A percentile compares a stretch with the other conserved stretches of the same genome.
phyloP scores from a whole-genome alignment of 2,888 invertebrate species.

The Drosophila quinaria region DNA sequence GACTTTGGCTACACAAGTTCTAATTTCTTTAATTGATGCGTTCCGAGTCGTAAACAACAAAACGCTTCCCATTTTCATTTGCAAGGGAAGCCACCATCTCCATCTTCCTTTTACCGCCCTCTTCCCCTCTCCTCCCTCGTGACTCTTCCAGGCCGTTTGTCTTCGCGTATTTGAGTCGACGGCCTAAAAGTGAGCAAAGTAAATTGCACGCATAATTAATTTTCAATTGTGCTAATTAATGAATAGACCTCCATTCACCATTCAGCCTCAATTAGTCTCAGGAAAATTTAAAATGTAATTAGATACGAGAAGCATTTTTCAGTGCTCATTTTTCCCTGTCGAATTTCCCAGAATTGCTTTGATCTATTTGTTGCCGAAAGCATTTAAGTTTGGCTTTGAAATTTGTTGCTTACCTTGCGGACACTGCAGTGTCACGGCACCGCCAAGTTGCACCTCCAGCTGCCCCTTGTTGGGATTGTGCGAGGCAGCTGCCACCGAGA shows the following conservation, averaged over 20 bases:
- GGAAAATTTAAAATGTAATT: conserved; percentile 71
- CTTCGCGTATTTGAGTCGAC: conserved; percentile 23
- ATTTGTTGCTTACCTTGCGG: conserved; percentile 88
- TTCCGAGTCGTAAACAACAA: conserved; percentile 48
- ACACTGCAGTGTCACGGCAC: conserved; percentile 94
- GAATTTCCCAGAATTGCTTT: conserved; percentile 35
- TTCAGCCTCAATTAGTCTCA: conserved; percentile 43
- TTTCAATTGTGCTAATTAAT: conserved; percentile 83
- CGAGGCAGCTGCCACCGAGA: conserved; percentile 87
- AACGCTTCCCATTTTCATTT: conserved; percentile 42
- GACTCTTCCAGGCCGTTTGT: background rate
- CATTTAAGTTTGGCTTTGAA: background rate
- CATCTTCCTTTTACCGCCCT: background rate
- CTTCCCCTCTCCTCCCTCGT: background rate
- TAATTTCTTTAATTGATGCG: conserved; percentile 84
- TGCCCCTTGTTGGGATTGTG: conserved; percentile 87
- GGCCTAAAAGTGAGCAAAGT: conserved; percentile 73
- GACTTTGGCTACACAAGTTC: conserved; percentile 72
- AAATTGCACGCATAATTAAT: conserved; percentile 84
- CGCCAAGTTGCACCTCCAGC: conserved; percentile 94
- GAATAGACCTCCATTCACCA: conserved; percentile 53
- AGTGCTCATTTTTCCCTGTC: conserved; percentile 8
- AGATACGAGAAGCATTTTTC: conserved; percentile 42
- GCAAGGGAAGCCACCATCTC: conserved; percentile 19
- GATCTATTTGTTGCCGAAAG: conserved; percentile 32